phyloP scores from a whole-genome alignment of 2,888 invertebrate species.

The Tachina fera region DNA sequence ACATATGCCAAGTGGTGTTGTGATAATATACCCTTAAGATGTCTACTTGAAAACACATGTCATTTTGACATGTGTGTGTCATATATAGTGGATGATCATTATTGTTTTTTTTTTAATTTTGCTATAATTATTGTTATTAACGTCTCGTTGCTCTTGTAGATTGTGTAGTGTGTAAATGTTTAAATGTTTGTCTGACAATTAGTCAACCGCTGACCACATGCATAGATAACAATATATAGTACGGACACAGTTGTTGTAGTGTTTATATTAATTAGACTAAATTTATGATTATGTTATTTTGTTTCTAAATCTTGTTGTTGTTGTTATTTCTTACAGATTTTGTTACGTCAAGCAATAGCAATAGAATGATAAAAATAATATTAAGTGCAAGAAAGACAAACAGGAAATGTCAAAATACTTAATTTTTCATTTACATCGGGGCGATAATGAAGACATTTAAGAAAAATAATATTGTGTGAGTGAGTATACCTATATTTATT shows the following conservation, averaged over 20 bases:
- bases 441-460: conserved; percentile 13
- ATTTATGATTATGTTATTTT: conserved; percentile 56
- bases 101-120: background rate
- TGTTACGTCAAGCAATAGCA: background rate
- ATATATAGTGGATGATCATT: conserved; percentile 67
- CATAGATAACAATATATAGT: conserved; percentile 22
- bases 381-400: conserved; percentile 28
- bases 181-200: conserved; percentile 72
- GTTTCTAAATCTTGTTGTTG: conserved; percentile 27
- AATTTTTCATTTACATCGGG: conserved; percentile 1
- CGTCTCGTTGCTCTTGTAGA: conserved; percentile 21
- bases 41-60: conserved; percentile 70
- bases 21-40: conserved; percentile 68
- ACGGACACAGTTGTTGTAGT: conserved; percentile 43
- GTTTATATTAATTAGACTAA: conserved; percentile 63
- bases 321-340: conserved; percentile 15
- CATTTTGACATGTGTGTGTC: conserved; percentile 64
- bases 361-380: background rate
- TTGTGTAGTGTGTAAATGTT: conserved; percentile 63
- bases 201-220: conserved; percentile 71
- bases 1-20: conserved; percentile 70
- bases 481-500: background rate
- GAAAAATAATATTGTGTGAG: background rate
- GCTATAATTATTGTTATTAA: conserved; percentile 51
- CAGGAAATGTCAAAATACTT: conserved; percentile 59